Base-by-base conservation (phyloP, 1,140 invertebrate genomes). In the Papilio polytes region DNA sequence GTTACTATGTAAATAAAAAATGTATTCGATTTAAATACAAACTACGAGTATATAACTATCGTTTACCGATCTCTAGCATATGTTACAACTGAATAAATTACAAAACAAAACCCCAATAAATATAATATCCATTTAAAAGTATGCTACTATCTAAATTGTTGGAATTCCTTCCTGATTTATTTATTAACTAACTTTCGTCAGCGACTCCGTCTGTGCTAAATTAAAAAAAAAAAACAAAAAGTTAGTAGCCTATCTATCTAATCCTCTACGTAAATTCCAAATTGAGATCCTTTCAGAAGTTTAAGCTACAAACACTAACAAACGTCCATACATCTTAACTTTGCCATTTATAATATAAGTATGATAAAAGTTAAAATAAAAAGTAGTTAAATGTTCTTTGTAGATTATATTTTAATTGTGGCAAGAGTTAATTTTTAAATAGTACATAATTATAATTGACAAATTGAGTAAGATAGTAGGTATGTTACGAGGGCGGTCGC, bases 381-480 rank as follows among this genome's bases (percentile, higher is more conserved):
- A 53, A 48, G 7, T 9, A 56, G 3, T n/a, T n/a, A 56, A 51
- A 51, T 0, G 18, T 56, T 56, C 2, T 56, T 1, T 13, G 10
- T 44, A 20, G 18, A 44, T 44, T 78, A 80, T 51, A 77, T 26
- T 36, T 20, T 81, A 78, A 78, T 74, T 56, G 31, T 63, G 63
- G 18, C 66, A 48, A 70, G 48, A 83, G 84, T 86, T 87, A 89
- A 87, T 91, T 91, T 88, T 90, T 91, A 80, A 84, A 74, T 81
- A 80, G 82, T 73, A 80, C 80, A 84, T 90, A 87, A 91, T 90
- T 89, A 88, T 88, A 91, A 90, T 91, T 86, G 86, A 89, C 89
- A 91, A 93, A 93, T 91, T 91, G 89, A 88, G 87, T 90, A 87
- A 91, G 90, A 92, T 94, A 92, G 86, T 86, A 89, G 87, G 86